phyloP scores from a whole-genome alignment of 2,113 vertebrate genomes.

The Forbesichthys agassizii region DNA sequence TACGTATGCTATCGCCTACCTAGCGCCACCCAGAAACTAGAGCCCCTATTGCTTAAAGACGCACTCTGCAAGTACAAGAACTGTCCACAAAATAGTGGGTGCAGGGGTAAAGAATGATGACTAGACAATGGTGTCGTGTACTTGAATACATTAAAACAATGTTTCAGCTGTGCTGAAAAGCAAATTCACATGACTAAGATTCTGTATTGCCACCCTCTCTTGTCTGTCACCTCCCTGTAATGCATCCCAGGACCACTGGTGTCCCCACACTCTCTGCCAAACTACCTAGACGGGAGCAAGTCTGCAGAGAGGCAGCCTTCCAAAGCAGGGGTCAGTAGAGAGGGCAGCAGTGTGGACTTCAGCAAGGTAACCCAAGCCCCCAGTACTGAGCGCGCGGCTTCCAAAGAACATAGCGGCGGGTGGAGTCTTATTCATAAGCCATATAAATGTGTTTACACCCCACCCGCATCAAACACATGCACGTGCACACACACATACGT shows the following conservation, averaged over 20 bases:
- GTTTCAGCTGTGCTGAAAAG: too few relatives aligned
- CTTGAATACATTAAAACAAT: too few relatives aligned
- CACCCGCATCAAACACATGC: too few relatives aligned
- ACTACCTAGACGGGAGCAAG: conserved; percentile 84
- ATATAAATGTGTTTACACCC: too few relatives aligned
- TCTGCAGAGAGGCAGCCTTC: conserved; percentile 83
- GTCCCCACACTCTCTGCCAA: conserved; percentile 86
- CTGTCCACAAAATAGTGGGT: too few relatives aligned
- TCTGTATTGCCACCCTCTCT: conserved; percentile 24
- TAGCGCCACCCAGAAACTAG: too few relatives aligned
- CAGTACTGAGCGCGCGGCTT: conserved; percentile 56
- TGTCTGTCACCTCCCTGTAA: conserved; percentile 1
- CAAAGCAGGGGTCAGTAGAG: conserved; percentile 87
- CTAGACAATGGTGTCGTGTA: too few relatives aligned
- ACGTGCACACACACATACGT: too few relatives aligned
- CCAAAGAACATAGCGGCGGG: conserved; percentile 21
- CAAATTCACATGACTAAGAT: neutral
- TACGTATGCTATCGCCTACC: too few relatives aligned
- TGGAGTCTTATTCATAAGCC: conserved; percentile 9
- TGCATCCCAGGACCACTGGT: conserved; percentile 80
- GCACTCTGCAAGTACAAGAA: too few relatives aligned
- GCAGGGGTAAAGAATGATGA: too few relatives aligned
- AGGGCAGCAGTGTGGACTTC: conserved; percentile 94
- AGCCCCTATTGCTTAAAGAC: too few relatives aligned
- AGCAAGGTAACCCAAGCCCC: conserved; percentile 85